Base-by-base conservation (phyloP, 1,140 invertebrate genomes). In the Ips nitidus region DNA sequence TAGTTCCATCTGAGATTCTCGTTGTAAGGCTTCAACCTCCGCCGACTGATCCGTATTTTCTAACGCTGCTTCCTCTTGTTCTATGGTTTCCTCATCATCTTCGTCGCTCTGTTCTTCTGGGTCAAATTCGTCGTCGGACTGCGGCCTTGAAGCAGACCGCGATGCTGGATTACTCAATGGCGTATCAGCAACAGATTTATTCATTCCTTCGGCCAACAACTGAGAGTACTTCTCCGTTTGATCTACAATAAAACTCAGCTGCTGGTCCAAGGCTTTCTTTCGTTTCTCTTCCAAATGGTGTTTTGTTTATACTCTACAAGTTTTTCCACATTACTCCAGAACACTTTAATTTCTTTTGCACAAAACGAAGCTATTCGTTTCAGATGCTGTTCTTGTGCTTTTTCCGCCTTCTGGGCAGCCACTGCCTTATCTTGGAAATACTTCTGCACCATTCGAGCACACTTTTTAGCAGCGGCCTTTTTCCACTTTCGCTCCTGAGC, bases 201-300 rank as follows among this genome's bases (percentile, higher is more conserved):
- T 91, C 82, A 94, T 88, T 63, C 91, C 90, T 80, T 93, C 93
- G 4, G 94, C 93, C 41, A 97, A 81, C 82, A 93, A 89, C 2
- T 92, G 91, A 39, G 96, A 98, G 84, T 97, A 98, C 79, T 98
- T 97, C 83, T 99, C 97, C 0, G 98, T 99, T 83, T 98, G 95
- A 83, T 97, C 96, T 53, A 99, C 96, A 77, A 99, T 98, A 79
- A 98, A 98, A 81, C 95, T 98, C 37, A 99, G 85, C 81, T 99
- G 97, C 73, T 98, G 90, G 85, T 99, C 97, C 52, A 99, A 84
- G 0, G 95, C 95, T 76, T 97, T 92, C 79, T 98, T 98, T 62
- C 94, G 87, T 77, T 97, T 97, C 76, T 97, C 94, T 80, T 98
- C 96, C 38, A 98, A 73, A 93, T 88, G 38, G 91, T 92, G 77